These are phyloP conservation scores for Adelognathus sp. DNA, from an alignment of 2,888 invertebrate genomes.

Conservation along the genomic window DNA sequence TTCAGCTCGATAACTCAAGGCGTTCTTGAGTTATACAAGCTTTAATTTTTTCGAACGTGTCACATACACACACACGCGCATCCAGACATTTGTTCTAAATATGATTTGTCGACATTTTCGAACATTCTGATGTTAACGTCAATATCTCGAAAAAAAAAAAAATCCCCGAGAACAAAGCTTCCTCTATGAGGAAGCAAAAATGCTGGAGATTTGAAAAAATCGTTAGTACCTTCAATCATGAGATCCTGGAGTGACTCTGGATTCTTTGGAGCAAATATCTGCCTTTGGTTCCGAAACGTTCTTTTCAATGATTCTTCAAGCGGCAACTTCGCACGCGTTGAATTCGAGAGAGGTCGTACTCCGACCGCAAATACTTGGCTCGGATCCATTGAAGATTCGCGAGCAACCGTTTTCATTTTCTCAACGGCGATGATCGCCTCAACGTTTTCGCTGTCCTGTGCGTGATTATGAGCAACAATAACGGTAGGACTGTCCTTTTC, in stretches of 20 bases:
- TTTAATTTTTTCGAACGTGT: too few species aligned
- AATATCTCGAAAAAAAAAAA: too few species aligned
- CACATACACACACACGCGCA: too few species aligned
- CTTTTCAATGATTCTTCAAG: neutral
- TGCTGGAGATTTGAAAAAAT: too few species aligned
- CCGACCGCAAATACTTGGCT: neutral
- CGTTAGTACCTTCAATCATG: neutral
- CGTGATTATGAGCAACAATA: neutral
- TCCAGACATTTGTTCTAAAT: too few species aligned
- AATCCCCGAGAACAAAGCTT: too few species aligned
- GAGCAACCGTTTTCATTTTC: neutral
- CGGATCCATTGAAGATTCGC: neutral
- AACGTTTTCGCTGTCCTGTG: neutral
- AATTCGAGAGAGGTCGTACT: neutral
- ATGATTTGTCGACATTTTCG: too few species aligned
- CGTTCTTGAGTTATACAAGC: too few species aligned
- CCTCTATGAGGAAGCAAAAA: too few species aligned
- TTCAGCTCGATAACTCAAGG: too few species aligned
- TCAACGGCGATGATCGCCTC: neutral
- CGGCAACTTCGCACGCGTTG: neutral
- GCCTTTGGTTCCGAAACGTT: neutral
- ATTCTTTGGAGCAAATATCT: neutral
- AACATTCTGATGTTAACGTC: too few species aligned
- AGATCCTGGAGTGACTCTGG: conserved; percentile 4
- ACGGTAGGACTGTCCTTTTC: neutral